Evolutionary conservation across 2,797 vertebrate genomes (phyloP).

Genomic region (Glyptemys insculpta): DNA sequence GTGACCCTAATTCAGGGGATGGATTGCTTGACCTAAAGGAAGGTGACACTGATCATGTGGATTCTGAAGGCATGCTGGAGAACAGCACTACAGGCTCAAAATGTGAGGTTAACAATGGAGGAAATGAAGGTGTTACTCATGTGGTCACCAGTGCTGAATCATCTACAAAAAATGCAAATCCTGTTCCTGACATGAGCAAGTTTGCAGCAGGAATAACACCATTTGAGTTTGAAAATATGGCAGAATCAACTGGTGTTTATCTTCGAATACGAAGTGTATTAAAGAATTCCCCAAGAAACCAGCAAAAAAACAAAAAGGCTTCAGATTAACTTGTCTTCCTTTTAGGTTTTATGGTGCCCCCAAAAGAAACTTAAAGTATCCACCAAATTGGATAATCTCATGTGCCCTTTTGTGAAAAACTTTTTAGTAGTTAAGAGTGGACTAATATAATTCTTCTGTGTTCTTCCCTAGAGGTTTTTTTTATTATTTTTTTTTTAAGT

Average conservation of each 20-base stretch:
- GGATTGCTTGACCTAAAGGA: conserved; percentile 49
- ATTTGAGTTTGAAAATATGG: conserved; percentile 96
- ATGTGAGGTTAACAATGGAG: background rate
- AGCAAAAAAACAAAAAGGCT: conserved; percentile 88
- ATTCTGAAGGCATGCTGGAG: conserved; percentile 11
- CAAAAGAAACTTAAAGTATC: background rate
- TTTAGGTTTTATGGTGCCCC: background rate
- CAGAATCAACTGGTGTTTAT: conserved; percentile 94
- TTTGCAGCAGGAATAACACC: conserved; percentile 95
- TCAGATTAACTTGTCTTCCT: conserved; percentile 31
- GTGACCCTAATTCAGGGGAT: conserved; percentile 19
- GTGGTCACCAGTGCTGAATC: background rate
- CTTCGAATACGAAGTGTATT: conserved; percentile 92
- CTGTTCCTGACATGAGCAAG: conserved; percentile 93
- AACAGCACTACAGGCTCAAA: background rate
- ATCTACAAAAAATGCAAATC: conserved; percentile 49
- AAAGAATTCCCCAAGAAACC: conserved; percentile 93
- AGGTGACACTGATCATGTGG: background rate
- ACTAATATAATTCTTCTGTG: background rate
- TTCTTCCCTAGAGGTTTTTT: conserved; percentile 24
- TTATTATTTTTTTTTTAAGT: background rate
- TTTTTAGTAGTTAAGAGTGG: background rate
- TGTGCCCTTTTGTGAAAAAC: background rate
- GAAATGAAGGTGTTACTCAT: background rate
- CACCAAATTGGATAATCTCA: background rate